phyloP scores from a whole-genome alignment of 2,888 invertebrate species.

The Gerris lacustris region DNA sequence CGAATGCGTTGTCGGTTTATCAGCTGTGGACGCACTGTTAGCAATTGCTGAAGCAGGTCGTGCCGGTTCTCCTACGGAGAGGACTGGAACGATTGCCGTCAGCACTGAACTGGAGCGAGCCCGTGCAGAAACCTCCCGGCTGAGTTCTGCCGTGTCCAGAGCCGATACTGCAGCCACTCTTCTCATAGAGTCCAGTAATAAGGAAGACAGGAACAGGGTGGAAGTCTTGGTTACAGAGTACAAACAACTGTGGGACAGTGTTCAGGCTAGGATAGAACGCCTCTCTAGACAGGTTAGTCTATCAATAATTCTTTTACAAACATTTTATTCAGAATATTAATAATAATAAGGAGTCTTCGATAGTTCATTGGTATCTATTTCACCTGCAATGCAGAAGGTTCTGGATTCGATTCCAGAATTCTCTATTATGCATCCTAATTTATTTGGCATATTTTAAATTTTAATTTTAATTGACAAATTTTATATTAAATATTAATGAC shows the following conservation, averaged over 20 bases:
- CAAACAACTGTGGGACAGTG: slow-evolving; percentile 49
- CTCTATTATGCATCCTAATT: background rate
- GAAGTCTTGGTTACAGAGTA: slow-evolving; percentile 54
- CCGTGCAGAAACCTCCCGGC: slow-evolving; percentile 1
- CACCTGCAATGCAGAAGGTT: too few relatives aligned
- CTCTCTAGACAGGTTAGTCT: background rate
- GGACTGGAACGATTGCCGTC: slow-evolving; percentile 44
- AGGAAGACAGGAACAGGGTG: slow-evolving; percentile 44
- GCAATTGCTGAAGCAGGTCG: slow-evolving; percentile 36
- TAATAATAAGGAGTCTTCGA: too few relatives aligned
- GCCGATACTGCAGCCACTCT: background rate
- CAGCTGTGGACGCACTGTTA: slow-evolving; percentile 57
- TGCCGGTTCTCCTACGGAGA: slow-evolving; percentile 38
- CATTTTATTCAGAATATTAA: too few relatives aligned
- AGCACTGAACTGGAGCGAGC: slow-evolving; percentile 14
- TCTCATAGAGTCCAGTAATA: background rate
- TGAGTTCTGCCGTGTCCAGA: background rate
- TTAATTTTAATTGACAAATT: background rate
- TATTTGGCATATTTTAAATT: background rate
- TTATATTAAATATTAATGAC: background rate
- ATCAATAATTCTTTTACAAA: too few relatives aligned
- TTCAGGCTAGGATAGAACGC: slow-evolving; percentile 42
- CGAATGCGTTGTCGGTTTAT: slow-evolving; percentile 54
- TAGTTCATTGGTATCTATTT: too few relatives aligned
- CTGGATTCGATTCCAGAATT: too few relatives aligned